Base-by-base conservation (phyloP, 1,140 invertebrate genomes). In the Teleogryllus occipitalis region DNA sequence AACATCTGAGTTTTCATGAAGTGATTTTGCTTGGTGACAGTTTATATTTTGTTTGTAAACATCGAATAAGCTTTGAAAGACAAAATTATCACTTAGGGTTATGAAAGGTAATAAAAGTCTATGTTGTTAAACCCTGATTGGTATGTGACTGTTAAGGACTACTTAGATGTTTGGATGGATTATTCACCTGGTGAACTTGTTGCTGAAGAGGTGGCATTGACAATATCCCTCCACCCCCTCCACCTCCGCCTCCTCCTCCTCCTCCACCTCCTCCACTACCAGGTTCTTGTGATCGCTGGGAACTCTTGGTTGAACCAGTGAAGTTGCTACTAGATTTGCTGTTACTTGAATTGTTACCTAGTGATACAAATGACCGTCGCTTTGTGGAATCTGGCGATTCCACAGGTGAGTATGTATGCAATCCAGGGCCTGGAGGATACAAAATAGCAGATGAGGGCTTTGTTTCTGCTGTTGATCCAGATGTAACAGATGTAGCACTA, bases 301-400 rank as follows among this genome's bases (percentile, higher is more conserved):
- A 89, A 79, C 89, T 90, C 80, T 90, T 91, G 2, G 90, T 92
- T 80, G 91, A 92, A 47, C 89, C 89, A 0, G 91, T 92, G 73
- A 92, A 84, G 84, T 93, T 93, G 79, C 91, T 91, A 80, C 91
- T 92, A 0, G 91, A 92, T 84, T 93, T 93, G 76, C 90, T 91
- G 76, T 92, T 92, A 73, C 89, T 90, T 12, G 91, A 93, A 84
- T 92, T 90, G 83, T 92, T 92, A 8, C 90, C 90, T n/a, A 90
- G 82, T 0, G 92, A 94, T 39, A 92, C 89, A 84, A 91, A 90
- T n/a, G 93, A 94, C 79, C 92, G 88, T 80, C 92, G 85, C 81
- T 90, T 92, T 79, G 89, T 92, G 22, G 89, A 92, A 82, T 91
- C 90, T 0, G 91, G 91, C 0, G 91, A 92, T 81, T 92, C 90